Base-by-base conservation (phyloP, 2,888 invertebrate genomes). In the Dioctria linearis region DNA sequence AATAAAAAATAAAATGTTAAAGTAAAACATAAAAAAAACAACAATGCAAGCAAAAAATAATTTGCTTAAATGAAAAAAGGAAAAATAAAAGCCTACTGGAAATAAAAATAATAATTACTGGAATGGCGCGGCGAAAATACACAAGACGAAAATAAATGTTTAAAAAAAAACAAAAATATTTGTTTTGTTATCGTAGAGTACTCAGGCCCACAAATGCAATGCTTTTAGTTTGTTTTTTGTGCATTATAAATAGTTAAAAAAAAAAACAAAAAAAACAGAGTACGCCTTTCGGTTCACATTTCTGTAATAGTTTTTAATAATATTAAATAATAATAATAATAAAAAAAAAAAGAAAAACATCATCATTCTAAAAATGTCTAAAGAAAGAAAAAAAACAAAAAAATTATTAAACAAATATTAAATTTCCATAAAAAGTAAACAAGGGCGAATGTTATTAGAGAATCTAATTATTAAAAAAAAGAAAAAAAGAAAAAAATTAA, bases 391-490 rank as follows among this genome's bases (percentile, higher is more conserved):
- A 25, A 25, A 25, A 25, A 71, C 2, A 54, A 43, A 71, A 66
- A 39, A 66, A 11, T 25, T 25, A 25, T 61, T 39, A 73, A 57
- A 73, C 46, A 51, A 73, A 75, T 63, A 49, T 69, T 67, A 66
- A 78, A 78, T 57, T 39, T 78, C 51, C 42, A 78, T 40, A 13
- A 65, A 66, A 78, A 51, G 65, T 25, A 65, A 78, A 78, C 54
- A 78, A 78, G 67, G 67, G 67, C 78, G 78, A 78, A 78, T 78
- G 67, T 57, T 67, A 67, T 78, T 78, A 67, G 73, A 59, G 37
- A 51, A 76, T 75, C 65, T 61, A 80, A 67, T 76, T 76, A 75
- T 25, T 25, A 25, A 25, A 25, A 25, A 25, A 25, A 25, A 25
- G 25, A 25, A 25, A 25, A 25, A 25, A 25, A 25, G 25, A 73